Base-by-base conservation (phyloP, 2,113 vertebrate species). In the Struthio camelus region DNA sequence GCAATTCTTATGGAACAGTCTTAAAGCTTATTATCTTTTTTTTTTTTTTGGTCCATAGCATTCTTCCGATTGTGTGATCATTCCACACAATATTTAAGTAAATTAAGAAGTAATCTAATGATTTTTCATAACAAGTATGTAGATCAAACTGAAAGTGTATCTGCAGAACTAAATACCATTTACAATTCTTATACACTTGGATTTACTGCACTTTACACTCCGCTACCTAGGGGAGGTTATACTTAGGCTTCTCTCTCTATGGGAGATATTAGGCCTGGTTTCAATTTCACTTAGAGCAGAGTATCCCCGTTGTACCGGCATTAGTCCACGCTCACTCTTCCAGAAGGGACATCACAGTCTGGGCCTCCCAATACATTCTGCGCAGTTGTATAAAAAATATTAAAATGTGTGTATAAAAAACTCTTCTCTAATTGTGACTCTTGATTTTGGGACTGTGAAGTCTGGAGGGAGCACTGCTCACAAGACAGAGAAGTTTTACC, bases 321-420 rank as follows among this genome's bases (percentile, higher is more conserved):
- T 38, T n/a, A 7, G 38, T 27, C 38, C 2, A 1, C 0, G 23
- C 34, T 44, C 34, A 22, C 25, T 48, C 6, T 22, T 27, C 58
- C 66, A 32, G 46, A 82, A 76, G 30, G 30, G 44, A 42, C n/a
- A 66, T 66, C 64, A 66, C 15, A 66, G 9, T 4, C 27, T 2
- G 22, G 4, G 27, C 48, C 6, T 62, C 51, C 66, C 11, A 20
- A 8, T 11, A 6, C 0, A 2, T n/a, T 5, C 38, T 30, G 12
- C 2, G n/a, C 6, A 15, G 61, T 2, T 42, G 56, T 4, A 2
- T 28, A 24, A 50, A 70, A 50, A 14, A 15, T 7, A 10, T 0
- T 3, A 36, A 28, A 28, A 25, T 1, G 20, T 3, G 1, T 1
- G 27, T 6, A 24, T 6, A 25, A 15, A 66, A 44, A 27, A 0